Conservation (phyloP, 2,888 invertebrate genomes). For the Helobdella robusta region DNA sequence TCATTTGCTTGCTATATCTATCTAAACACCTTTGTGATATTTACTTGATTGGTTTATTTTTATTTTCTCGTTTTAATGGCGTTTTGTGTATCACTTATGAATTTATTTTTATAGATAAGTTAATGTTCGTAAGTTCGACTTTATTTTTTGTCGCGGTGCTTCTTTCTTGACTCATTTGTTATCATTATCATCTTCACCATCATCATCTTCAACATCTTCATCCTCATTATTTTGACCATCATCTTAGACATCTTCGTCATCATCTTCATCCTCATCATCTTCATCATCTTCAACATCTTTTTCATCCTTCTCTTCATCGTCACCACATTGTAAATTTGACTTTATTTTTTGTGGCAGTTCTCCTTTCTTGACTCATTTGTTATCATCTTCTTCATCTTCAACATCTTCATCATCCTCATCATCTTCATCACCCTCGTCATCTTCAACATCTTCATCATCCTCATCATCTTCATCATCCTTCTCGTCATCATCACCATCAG, state of each 20-base stretch:
- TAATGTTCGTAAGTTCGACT: too few species aligned
- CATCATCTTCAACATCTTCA: background rate
- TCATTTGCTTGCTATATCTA: background rate
- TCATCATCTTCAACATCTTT: background rate
- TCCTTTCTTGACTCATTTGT: background rate
- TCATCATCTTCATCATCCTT: background rate
- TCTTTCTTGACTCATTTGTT: too few species aligned
- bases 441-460: background rate
- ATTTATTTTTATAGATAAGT: too few species aligned
- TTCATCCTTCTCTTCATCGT: background rate
- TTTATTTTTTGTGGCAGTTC: background rate
- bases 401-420: background rate
- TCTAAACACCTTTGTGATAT: background rate
- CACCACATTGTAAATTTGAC: background rate
- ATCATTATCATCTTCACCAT: background rate
- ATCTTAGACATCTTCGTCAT: background rate
- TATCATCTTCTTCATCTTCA: background rate
- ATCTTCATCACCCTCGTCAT: background rate
- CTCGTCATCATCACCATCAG: conserved; percentile 35
- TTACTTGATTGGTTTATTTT: background rate
- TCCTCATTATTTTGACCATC: background rate
- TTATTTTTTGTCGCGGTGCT: too few species aligned
- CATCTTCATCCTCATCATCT: background rate
- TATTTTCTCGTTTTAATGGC: too few species aligned
- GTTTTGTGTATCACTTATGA: too few species aligned